Evolutionary conservation across 2,888 invertebrate genomes (phyloP).

Genomic region (Gandaritis pyraliata): DNA sequence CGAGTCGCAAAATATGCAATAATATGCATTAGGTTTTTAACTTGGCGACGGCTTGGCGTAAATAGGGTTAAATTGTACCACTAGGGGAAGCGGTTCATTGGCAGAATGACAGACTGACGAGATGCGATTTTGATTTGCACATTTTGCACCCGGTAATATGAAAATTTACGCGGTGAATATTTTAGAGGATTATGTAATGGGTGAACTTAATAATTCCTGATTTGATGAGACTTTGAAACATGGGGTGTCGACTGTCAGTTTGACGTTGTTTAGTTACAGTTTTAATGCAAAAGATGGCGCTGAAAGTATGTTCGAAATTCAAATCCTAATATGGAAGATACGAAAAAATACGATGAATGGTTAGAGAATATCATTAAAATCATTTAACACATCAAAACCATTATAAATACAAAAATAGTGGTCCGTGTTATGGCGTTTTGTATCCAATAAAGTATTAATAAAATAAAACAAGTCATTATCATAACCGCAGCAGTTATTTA

Average conservation of each 20-base stretch:
- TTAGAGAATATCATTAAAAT: neutral
- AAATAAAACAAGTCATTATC: constrained; percentile 19
- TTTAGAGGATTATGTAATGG: constrained; percentile 37
- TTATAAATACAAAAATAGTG: constrained; percentile 5
- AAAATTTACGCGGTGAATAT: constrained; percentile 45
- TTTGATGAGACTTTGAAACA: constrained; percentile 9
- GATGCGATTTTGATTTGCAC: constrained; percentile 51
- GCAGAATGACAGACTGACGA: constrained; percentile 29
- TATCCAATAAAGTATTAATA: constrained; percentile 19
- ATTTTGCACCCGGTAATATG: constrained; percentile 54
- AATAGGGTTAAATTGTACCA: constrained; percentile 52
- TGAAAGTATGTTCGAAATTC: too few species aligned
- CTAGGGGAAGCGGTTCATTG: constrained; percentile 28
- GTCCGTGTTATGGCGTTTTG: constrained; percentile 12
- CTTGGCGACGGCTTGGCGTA: constrained; percentile 46
- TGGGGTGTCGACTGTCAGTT: constrained; percentile 1
- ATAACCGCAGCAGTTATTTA: constrained; percentile 15
- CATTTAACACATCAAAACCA: neutral
- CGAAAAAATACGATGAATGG: too few species aligned
- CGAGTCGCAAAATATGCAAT: constrained; percentile 48
- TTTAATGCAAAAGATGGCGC: neutral
- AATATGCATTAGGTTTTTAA: constrained; percentile 56
- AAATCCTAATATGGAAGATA: too few species aligned
- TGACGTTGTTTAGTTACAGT: neutral
- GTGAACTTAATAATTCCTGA: constrained; percentile 12